Evolutionary conservation across 2,797 vertebrate species (phyloP).

Genomic region (Danio jaintianensis): DNA sequence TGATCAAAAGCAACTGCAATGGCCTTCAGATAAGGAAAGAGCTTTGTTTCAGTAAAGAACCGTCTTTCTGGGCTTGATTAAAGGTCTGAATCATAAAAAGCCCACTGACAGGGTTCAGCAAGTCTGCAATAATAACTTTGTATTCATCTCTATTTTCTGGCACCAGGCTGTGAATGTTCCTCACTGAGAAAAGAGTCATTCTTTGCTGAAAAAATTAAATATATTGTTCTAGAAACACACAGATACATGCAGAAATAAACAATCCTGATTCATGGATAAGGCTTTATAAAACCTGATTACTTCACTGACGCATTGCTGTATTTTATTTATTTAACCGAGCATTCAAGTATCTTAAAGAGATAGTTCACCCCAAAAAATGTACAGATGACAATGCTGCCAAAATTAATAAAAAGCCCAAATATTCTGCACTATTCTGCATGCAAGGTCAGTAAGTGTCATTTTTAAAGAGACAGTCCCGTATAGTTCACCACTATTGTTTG

Average conservation of each 20-base stretch:
- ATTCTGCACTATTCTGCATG: too few species aligned
- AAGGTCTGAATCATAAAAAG: neutral
- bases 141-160: neutral
- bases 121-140: neutral
- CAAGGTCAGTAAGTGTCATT: too few species aligned
- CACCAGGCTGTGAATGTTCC: neutral
- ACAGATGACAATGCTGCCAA: too few species aligned
- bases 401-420: too few species aligned
- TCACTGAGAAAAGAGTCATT: neutral
- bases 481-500: too few species aligned
- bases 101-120: neutral
- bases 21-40: neutral
- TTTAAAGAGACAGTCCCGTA: too few species aligned
- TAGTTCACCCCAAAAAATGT: too few species aligned
- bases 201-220: neutral
- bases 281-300: neutral
- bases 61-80: neutral
- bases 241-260: slow-evolving; percentile 5
- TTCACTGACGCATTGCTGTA: slow-evolving; percentile 1
- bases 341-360: too few species aligned
- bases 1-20: neutral
- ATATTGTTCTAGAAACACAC: neutral
- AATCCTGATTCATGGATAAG: neutral
- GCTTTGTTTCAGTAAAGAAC: slow-evolving; percentile 1
- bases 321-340: slow-evolving; percentile 51